Evolutionary conservation across 2,888 invertebrate species (phyloP).

Genomic region (Pristionchus maxplancki): DNA sequence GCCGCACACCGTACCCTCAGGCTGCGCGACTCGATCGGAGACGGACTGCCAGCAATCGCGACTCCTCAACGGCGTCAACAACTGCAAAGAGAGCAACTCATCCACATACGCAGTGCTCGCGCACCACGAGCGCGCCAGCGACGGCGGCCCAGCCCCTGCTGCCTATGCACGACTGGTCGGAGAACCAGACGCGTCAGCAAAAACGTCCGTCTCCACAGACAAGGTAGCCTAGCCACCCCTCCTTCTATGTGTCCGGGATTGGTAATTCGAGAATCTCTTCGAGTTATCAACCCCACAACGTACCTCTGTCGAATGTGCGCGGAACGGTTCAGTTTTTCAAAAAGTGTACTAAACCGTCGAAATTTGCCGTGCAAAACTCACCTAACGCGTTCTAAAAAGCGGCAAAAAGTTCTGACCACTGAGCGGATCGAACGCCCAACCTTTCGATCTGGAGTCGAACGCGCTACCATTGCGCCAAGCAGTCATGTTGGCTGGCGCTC

Average conservation of each 20-base stretch:
- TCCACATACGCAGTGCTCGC: not conserved
- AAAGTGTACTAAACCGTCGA: not conserved
- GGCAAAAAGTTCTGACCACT: conserved; percentile 50
- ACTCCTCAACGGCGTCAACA: conserved; percentile 9
- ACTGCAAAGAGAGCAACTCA: not conserved
- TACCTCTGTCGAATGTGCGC: not conserved
- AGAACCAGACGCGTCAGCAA: not conserved
- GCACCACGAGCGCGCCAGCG: conserved; percentile 30
- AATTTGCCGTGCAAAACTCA: not conserved
- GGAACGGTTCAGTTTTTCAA: not conserved
- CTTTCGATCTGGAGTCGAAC: conserved; percentile 53
- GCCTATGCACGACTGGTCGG: not conserved
- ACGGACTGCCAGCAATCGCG: conserved; percentile 28
- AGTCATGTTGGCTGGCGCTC: not conserved
- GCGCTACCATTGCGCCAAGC: conserved; percentile 54
- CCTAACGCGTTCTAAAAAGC: not conserved
- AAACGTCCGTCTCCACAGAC: conserved; percentile 33
- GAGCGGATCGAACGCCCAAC: conserved; percentile 55
- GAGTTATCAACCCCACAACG: not conserved
- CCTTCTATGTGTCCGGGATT: not conserved
- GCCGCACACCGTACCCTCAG: not conserved
- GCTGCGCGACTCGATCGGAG: conserved; percentile 15
- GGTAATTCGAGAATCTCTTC: not conserved
- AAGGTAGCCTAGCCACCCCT: conserved; percentile 3
- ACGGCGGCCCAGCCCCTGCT: not conserved